These are phyloP conservation scores for Palloptera scutellata DNA, from an alignment of 2,888 invertebrate genomes.

Conservation along the genomic window DNA sequence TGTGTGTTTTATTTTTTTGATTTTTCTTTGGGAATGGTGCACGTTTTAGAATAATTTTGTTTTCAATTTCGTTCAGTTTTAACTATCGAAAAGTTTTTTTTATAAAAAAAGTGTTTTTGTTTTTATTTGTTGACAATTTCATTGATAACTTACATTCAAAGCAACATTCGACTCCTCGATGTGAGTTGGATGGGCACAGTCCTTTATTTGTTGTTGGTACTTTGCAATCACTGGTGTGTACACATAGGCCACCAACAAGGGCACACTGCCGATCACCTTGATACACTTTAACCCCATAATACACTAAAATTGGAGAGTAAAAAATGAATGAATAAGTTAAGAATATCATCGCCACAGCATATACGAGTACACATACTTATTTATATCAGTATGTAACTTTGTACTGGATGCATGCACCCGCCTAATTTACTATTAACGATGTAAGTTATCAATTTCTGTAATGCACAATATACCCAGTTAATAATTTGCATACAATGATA, in stretches of 20 bases:
- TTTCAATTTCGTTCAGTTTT: constrained; percentile 20
- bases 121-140: background rate
- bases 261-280: constrained; percentile 57
- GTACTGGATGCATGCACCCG: no score
- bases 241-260: constrained; percentile 60
- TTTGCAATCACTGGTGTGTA: constrained; percentile 54
- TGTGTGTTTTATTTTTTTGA: background rate
- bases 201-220: constrained; percentile 55
- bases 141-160: constrained; percentile 56
- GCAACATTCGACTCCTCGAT: constrained; percentile 60
- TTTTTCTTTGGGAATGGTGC: constrained; percentile 2
- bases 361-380: no score
- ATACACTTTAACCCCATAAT: constrained; percentile 58
- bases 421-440: no score
- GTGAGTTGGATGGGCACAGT: constrained; percentile 55
- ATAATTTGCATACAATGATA: no score
- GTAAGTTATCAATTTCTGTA: no score
- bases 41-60: constrained; percentile 9
- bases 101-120: background rate
- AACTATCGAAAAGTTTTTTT: constrained; percentile 20
- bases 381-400: no score
- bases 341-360: no score
- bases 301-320: constrained; percentile 44
- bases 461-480: no score
- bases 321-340: constrained; percentile 1